Evolutionary conservation across 1,140 invertebrate species (phyloP).

Genomic region (Gerris buenoi): DNA sequence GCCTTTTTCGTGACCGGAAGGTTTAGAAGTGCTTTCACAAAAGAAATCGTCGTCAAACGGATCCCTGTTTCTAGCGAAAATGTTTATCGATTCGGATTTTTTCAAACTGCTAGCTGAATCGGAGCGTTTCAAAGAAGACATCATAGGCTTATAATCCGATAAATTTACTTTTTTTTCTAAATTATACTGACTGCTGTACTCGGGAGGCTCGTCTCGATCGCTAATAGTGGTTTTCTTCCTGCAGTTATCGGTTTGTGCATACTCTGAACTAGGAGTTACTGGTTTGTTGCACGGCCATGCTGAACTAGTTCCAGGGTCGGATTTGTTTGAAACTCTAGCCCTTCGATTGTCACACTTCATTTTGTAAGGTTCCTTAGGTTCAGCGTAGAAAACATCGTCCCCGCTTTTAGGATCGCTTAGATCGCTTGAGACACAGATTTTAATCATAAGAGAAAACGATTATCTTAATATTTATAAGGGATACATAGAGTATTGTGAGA

Average conservation of each 20-base stretch:
- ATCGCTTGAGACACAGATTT: conserved; percentile 28
- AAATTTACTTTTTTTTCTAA: conserved; percentile 2
- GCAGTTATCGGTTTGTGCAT: not conserved
- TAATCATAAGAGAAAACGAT: no score
- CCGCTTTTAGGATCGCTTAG: conserved; percentile 23
- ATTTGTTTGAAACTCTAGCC: not conserved
- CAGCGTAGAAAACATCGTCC: conserved; percentile 17
- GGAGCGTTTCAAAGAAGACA: conserved; percentile 28
- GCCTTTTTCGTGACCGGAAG: conserved; percentile 26
- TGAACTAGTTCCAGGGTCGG: not conserved
- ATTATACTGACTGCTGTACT: conserved; percentile 1
- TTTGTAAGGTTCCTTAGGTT: conserved; percentile 2
- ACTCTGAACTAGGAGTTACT: not conserved
- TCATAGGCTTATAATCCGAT: conserved; percentile 13
- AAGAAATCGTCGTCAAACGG: conserved; percentile 78
- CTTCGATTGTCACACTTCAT: not conserved
- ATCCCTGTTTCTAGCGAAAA: conserved; percentile 62
- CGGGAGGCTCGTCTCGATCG: not conserved
- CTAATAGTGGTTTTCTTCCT: conserved; percentile 2
- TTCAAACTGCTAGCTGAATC: conserved; percentile 29
- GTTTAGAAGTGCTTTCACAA: conserved; percentile 33
- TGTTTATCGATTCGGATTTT: conserved; percentile 75
- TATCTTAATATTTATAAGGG: no score
- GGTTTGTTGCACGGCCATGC: not conserved
- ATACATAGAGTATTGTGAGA: no score